Evolutionary conservation across 2,797 vertebrate genomes (phyloP).

Genomic region (Lepus oiostolus): DNA sequence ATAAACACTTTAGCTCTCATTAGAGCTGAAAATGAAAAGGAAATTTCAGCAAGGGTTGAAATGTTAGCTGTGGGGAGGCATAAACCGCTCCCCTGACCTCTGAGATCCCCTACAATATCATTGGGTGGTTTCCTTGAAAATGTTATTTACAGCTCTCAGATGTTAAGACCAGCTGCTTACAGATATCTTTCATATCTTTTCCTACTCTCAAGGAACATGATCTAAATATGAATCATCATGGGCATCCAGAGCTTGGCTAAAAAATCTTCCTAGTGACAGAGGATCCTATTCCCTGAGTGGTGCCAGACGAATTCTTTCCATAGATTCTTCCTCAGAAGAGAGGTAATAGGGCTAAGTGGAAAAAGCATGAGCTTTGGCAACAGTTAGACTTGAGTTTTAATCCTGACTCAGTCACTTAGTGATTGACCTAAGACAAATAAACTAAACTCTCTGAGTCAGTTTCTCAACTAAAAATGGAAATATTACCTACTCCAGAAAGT

Average conservation of each 20-base stretch:
- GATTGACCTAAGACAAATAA: constrained; percentile 44
- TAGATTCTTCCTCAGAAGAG: constrained; percentile 35
- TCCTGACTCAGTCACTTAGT: constrained; percentile 45
- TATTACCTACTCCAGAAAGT: neutral
- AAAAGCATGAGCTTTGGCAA: constrained; percentile 42
- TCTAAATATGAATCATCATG: constrained; percentile 78
- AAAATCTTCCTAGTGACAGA: constrained; percentile 70
- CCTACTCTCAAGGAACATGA: constrained; percentile 84
- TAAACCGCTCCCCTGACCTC: constrained; percentile 69
- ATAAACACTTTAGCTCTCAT: neutral
- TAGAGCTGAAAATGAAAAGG: constrained; percentile 32
- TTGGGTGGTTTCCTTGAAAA: constrained; percentile 68
- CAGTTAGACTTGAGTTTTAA: constrained; percentile 22
- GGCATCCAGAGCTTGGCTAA: constrained; percentile 71
- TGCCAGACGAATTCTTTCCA: constrained; percentile 79
- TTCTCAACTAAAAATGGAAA: constrained; percentile 58
- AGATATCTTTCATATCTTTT: constrained; percentile 63
- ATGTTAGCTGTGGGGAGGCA: constrained; percentile 56
- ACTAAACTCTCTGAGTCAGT: neutral
- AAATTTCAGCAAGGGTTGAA: constrained; percentile 45
- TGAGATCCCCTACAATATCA: constrained; percentile 52
- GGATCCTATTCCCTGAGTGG: constrained; percentile 11
- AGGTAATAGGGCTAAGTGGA: neutral
- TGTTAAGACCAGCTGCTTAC: constrained; percentile 76
- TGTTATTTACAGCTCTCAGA: constrained; percentile 63